Conservation (phyloP, 2,888 invertebrate genomes). For the Volucella zonaria region DNA sequence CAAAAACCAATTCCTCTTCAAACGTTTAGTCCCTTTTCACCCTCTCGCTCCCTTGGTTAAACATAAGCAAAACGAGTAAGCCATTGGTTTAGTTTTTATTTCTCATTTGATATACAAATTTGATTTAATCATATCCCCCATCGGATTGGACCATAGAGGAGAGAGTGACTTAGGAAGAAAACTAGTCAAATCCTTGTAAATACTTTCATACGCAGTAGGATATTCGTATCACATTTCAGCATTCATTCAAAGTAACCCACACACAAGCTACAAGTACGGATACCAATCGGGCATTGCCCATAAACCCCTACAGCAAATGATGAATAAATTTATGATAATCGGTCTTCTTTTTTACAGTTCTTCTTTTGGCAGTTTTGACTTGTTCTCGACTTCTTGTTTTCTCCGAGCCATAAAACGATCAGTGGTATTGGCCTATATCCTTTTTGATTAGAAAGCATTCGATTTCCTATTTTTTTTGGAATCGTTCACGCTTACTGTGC, state of each 20-base stretch:
- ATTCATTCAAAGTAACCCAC: neutral
- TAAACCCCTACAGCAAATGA: slow-evolving; percentile 30
- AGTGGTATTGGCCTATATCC: slow-evolving; percentile 60
- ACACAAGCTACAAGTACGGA: neutral
- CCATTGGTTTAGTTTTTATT: slow-evolving; percentile 63
- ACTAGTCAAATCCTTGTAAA: slow-evolving; percentile 59
- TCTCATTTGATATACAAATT: slow-evolving; percentile 69
- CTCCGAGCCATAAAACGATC: slow-evolving; percentile 48
- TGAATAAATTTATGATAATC: slow-evolving; percentile 71
- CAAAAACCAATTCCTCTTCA: slow-evolving; percentile 38
- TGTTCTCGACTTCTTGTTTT: slow-evolving; percentile 1
- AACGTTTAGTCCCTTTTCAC: too few species aligned
- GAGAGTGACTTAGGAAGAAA: slow-evolving; percentile 48
- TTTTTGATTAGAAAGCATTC: slow-evolving; percentile 54
- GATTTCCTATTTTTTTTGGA: slow-evolving; percentile 14
- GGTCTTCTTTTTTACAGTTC: slow-evolving; percentile 37
- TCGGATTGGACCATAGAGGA: slow-evolving; percentile 6
- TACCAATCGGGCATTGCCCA: neutral
- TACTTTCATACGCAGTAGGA: slow-evolving; percentile 29
- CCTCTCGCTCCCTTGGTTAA: neutral
- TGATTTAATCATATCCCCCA: slow-evolving; percentile 70
- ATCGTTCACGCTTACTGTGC: slow-evolving; percentile 16
- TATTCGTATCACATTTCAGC: neutral
- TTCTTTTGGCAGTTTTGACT: slow-evolving; percentile 19
- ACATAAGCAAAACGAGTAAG: slow-evolving; percentile 41